These are phyloP conservation scores for Limenitis camilla DNA, from an alignment of 2,888 invertebrate genomes.

Conservation along the genomic window DNA sequence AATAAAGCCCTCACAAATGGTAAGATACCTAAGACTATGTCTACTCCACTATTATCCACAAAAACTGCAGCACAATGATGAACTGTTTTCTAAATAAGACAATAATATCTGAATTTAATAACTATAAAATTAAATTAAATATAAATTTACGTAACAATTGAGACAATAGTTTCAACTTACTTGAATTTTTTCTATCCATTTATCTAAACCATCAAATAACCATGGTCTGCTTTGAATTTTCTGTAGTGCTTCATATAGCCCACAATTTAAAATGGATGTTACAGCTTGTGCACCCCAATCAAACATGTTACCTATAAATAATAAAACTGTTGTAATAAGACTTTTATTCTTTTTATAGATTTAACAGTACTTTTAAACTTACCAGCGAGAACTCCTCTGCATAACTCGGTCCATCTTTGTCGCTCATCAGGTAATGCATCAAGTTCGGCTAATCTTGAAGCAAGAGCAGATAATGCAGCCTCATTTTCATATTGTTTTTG, in stretches of 20 bases:
- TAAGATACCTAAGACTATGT: constrained; percentile 92
- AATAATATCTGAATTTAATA: neutral
- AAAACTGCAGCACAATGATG: constrained; percentile 94
- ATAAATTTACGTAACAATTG: neutral
- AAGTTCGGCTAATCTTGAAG: constrained; percentile 78
- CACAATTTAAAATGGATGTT: constrained; percentile 89
- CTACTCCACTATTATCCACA: constrained; percentile 97
- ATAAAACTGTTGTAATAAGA: constrained; percentile 14
- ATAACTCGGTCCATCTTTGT: constrained; percentile 77
- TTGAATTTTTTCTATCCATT: constrained; percentile 79
- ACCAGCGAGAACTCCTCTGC: constrained; percentile 80
- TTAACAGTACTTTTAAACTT: constrained; percentile 10
- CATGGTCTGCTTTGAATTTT: constrained; percentile 93
- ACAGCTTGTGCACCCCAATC: constrained; percentile 98
- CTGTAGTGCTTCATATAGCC: constrained; percentile 85
- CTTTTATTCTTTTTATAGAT: neutral
- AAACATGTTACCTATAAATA: constrained; percentile 90
- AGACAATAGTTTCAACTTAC: neutral
- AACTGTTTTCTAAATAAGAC: constrained; percentile 69
- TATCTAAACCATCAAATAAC: constrained; percentile 90
- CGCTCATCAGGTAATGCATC: constrained; percentile 78
- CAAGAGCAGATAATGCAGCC: constrained; percentile 81
- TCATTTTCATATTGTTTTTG: constrained; percentile 93
- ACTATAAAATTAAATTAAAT: neutral
- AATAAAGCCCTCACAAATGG: constrained; percentile 92